Evolutionary conservation across 2,888 invertebrate species (phyloP), one percentile per base, ranked within the genome.

Genomic region (Aphrophora alni): DNA sequence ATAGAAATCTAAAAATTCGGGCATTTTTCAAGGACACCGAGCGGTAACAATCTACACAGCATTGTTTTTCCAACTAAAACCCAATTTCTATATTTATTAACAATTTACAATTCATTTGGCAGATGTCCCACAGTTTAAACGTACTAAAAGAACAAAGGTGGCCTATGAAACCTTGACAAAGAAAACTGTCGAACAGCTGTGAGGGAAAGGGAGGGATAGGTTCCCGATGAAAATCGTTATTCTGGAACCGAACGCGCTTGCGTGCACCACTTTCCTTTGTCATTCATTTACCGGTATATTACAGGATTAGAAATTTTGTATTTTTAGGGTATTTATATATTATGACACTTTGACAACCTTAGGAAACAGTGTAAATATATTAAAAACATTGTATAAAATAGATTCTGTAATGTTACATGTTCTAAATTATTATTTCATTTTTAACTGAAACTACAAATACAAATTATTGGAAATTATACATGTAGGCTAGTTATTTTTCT

Each of bases 161-260:
- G 69, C 71, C 44, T 68, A 75, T 70, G 69, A 59, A 80, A 71
- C 75, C 75, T 70, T 75, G 72, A 75, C 71, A 80, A 75, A 80
- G 73, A 78, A 78, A 73, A 25, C 51, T 25, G 77, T 51, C 75
- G 70, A 77, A 77, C 77, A 77, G 77, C 77, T 77, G 77, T 77
- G 70, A 69, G 33, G 70, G 70, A 69, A 70, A 38, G 75, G 44
- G 72, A 72, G 8, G 33, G 33, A n/a, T n/a, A 8, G 33, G 59
- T 21, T 59, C 59, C 44, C 27, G 76, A 28, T 21, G 77, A 77
- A 77, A 77, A 77, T 77, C 77, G 77, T 77, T 77, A 77, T 77
- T 70, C 69, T 70, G 25, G 70, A 70, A 75, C 12, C 21, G 21
- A 21, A 59, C n/a, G 59, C 59, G 59, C 59, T 14, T 59, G 78